phyloP scores from a whole-genome alignment of 2,888 invertebrate genomes.

The Drosophila koepferae region DNA sequence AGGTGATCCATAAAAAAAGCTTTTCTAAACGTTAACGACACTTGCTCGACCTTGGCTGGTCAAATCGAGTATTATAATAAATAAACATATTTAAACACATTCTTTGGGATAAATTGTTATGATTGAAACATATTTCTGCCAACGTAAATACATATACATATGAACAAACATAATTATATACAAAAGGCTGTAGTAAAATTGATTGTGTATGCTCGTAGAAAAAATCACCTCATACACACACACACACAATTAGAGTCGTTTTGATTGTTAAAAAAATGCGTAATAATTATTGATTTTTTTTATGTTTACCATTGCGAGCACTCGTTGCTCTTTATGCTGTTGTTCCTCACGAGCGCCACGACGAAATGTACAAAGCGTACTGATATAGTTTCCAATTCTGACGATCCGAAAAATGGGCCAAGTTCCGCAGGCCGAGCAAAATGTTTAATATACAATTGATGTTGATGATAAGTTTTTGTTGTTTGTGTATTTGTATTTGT shows the following conservation, averaged over 20 bases:
- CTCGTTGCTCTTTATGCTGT: conserved; percentile 70
- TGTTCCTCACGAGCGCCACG: conserved; percentile 83
- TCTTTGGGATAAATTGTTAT: conserved; percentile 10
- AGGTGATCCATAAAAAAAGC: conserved; percentile 70
- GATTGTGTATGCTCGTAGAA: conserved; percentile 13
- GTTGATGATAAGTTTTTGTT: conserved; percentile 52
- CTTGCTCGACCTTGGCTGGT: conserved; percentile 68
- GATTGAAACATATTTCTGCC: conserved; percentile 10
- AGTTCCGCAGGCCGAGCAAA: conserved; percentile 60
- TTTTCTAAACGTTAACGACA: conserved; percentile 45
- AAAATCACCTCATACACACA: conserved; percentile 26
- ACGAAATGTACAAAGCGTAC: conserved; percentile 82
- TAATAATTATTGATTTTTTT: conserved; percentile 65
- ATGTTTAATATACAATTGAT: conserved; percentile 59
- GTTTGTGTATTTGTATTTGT: conserved; percentile 44
- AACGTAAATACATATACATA: neutral
- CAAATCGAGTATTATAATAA: conserved; percentile 21
- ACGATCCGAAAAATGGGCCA: conserved; percentile 66
- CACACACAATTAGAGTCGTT: conserved; percentile 17
- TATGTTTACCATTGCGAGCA: conserved; percentile 82
- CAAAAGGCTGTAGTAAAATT: conserved; percentile 16
- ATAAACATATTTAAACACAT: conserved; percentile 27
- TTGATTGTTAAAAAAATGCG: conserved; percentile 42
- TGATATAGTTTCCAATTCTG: conserved; percentile 83
- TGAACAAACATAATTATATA: neutral